phyloP scores from a whole-genome alignment of 2,888 invertebrate species.

The Drosophila mimetica region DNA sequence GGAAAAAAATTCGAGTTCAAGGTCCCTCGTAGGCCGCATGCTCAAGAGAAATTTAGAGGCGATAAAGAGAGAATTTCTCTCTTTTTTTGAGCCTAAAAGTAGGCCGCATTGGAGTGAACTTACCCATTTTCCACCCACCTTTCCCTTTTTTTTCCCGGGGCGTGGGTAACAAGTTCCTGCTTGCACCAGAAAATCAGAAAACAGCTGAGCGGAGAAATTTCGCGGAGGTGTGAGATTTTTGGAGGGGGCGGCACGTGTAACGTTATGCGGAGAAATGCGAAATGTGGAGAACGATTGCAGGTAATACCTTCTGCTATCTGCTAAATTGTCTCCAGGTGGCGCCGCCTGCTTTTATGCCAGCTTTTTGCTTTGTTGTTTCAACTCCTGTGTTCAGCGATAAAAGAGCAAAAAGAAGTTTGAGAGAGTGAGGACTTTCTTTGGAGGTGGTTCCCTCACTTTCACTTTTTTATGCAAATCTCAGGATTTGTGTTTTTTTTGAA shows the following conservation, averaged over 20 bases:
- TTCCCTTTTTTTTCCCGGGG: constrained; percentile 43
- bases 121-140: constrained; percentile 21
- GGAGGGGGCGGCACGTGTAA: constrained; percentile 63
- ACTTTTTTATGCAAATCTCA: constrained; percentile 1
- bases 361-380: constrained; percentile 15
- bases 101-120: constrained; percentile 62
- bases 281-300: constrained; percentile 61
- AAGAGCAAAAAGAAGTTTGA: constrained; percentile 1
- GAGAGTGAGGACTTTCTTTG: neutral
- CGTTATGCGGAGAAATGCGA: constrained; percentile 61
- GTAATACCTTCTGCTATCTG: constrained; percentile 48
- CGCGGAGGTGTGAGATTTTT: constrained; percentile 4
- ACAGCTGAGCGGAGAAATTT: constrained; percentile 62
- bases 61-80: constrained; percentile 7
- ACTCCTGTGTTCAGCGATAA: constrained; percentile 15
- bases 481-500: neutral
- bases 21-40: constrained; percentile 83
- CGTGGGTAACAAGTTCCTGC: constrained; percentile 68
- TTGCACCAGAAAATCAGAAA: constrained; percentile 58
- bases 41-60: constrained; percentile 60
- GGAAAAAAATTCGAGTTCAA: constrained; percentile 80
- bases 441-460: neutral
- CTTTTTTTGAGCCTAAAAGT: constrained; percentile 67
- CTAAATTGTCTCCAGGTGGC: constrained; percentile 31
- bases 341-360: constrained; percentile 9